Base-by-base conservation (phyloP, 1,140 invertebrate species). In the Drosophila mauritiana region DNA sequence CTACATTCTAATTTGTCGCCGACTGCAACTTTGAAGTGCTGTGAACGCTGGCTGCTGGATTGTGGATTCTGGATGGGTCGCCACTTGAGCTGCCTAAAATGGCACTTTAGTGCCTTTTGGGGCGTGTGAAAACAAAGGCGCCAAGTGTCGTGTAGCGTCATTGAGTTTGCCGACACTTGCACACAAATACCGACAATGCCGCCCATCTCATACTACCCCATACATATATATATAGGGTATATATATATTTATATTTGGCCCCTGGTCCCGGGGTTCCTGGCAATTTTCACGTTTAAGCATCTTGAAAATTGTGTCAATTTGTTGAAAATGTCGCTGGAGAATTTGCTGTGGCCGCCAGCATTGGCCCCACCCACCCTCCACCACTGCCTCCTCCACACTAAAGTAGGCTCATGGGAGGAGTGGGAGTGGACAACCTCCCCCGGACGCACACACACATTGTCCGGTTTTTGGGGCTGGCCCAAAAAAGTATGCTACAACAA, bases 261-360 rank as follows among this genome's bases (percentile, higher is more conserved):
- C 49, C 25, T 53, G 48, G 46, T 53, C 22, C 45, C 59, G 34
- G 45, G 27, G 48, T 22, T 17, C 46, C 25, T 36, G 42, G 73
- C 76, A 73, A 80, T 89, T 89, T 88, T 69, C 58, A 70, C 63
- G 73, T 88, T 72, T 79, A 82, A 89, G 89, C 79, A 77, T 80
- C 84, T 91, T 86, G 72, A 78, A 90, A 83, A 90, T 91, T 91
- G 81, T 91, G 89, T 91, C 89, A 91, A 91, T 91, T 91, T 91
- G 89, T 78, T 91, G 77, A 79, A 89, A 89, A 91, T 83, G 78
- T 73, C 77, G 53, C 80, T 79, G 27, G 84, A 89, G 84, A 89
- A 73, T 89, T 83, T 78, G 49, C 64, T 70, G 57, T 86, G 82
- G 17, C 51, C 59, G 55, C 22, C 42, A 49, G 46, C 46, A 31